Evolutionary conservation across 2,113 vertebrate genomes (phyloP).

Genomic region (Equus przewalskii): DNA sequence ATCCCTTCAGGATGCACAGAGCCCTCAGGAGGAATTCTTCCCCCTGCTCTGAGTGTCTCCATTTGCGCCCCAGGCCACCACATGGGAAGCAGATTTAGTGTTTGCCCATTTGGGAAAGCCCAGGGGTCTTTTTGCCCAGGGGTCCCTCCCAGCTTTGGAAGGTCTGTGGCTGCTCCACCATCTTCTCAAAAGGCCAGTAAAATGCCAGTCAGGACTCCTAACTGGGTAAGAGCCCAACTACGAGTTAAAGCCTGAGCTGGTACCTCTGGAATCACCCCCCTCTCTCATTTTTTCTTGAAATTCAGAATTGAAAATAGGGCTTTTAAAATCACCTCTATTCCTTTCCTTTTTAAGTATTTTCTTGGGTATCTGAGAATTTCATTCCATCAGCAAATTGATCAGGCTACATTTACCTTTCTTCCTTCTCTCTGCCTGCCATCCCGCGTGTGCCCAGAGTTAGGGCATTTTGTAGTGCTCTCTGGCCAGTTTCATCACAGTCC

Average conservation of each 20-base stretch:
- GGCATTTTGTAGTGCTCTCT: not conserved
- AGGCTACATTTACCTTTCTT: not conserved
- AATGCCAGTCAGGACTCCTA: not conserved
- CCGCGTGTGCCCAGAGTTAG: not conserved
- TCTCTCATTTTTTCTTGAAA: not conserved
- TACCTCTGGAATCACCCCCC: not conserved
- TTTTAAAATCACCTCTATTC: constrained; percentile 10
- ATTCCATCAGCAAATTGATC: not conserved
- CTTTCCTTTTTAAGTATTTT: not conserved
- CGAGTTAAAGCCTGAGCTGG: not conserved
- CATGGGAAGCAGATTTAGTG: not conserved
- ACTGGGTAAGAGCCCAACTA: not conserved
- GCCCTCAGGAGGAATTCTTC: not conserved
- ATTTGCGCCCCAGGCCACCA: not conserved
- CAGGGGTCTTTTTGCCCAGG: not conserved
- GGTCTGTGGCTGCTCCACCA: not conserved
- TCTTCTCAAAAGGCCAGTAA: not conserved
- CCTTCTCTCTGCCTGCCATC: not conserved
- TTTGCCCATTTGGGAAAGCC: not conserved
- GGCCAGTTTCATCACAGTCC: not conserved
- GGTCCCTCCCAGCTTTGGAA: not conserved
- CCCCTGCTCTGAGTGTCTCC: not conserved
- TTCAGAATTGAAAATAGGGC: not conserved
- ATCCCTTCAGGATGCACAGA: not conserved
- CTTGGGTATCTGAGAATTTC: not conserved